Base-by-base conservation (phyloP, 2,888 invertebrate genomes). In the Dione juno region DNA sequence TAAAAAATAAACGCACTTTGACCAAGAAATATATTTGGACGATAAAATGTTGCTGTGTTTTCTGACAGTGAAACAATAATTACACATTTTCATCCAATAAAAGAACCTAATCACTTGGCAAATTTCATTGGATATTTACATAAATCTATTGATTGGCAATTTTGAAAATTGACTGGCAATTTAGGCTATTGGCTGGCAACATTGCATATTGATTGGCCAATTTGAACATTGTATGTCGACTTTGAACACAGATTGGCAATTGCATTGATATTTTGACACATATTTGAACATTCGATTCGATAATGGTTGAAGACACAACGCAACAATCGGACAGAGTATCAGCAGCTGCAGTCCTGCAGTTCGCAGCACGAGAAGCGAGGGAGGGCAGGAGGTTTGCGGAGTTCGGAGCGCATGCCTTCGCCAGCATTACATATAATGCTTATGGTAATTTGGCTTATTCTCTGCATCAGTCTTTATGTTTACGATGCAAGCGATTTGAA, bases 401-500 rank as follows among this genome's bases (percentile, higher is more conserved):
- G 73, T 93, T 92, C 45, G 90, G 90, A 0, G 91, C 93, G 0
- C 92, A 92, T 43, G 92, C 92, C 1, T 89, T 89, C 74, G 90
- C 92, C 0, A 88, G 88, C 83, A 85, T 92, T 78, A 87, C 88
- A 10, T 92, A 89, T 65, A 92, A 90, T 79, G 81, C 86, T 71
- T 90, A 90, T 74, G 91, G 92, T 92, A 90, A 71, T 40, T 37
- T 45, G 21, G n/a, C 45, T 45, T 35, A 14, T n/a, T 54, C 7
- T 54, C 0, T 6, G 3, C 7, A 19, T n/a, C 13, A 2, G 7
- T 53, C 16, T 54, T n/a, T n/a, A n/a, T n/a, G n/a, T n/a, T n/a
- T n/a, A n/a, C n/a, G n/a, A n/a, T n/a, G n/a, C n/a, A n/a, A n/a
- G n/a, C n/a, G n/a, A n/a, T n/a, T n/a, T n/a, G n/a, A n/a, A 13